These are phyloP conservation scores for honey bee (Apis mellifera) DNA, from an alignment of 1,140 invertebrate species.

Conservation along the genomic window Amel_HAv3.1 CM009934.2:3202501-3203000, in stretches of 20 bases:
- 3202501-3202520: constrained; percentile 19
- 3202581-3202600: constrained; percentile 77
- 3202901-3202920: constrained; percentile 67
- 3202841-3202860: constrained; percentile 58
- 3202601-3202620: constrained; percentile 76
- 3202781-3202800: constrained; percentile 25
- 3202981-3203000: constrained; percentile 51
- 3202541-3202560: constrained; percentile 71
- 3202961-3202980: constrained; percentile 54
- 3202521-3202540: constrained; percentile 41
- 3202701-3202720: constrained; percentile 79
- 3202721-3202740: constrained; percentile 74
- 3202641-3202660: constrained; percentile 50
- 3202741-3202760: constrained; percentile 27
- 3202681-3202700: constrained; percentile 77
- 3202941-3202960: constrained; percentile 69
- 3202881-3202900: constrained; percentile 61
- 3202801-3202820: constrained; percentile 47
- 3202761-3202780: constrained; percentile 1
- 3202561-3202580: constrained; percentile 71
- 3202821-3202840: constrained; percentile 71
- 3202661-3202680: constrained; percentile 62
- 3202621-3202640: constrained; percentile 74
- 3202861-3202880: constrained; percentile 64
- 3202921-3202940: constrained; percentile 66